phyloP scores from a whole-genome alignment of 2,113 vertebrate genomes.

The Ophthalmolycus amberensis region DNA sequence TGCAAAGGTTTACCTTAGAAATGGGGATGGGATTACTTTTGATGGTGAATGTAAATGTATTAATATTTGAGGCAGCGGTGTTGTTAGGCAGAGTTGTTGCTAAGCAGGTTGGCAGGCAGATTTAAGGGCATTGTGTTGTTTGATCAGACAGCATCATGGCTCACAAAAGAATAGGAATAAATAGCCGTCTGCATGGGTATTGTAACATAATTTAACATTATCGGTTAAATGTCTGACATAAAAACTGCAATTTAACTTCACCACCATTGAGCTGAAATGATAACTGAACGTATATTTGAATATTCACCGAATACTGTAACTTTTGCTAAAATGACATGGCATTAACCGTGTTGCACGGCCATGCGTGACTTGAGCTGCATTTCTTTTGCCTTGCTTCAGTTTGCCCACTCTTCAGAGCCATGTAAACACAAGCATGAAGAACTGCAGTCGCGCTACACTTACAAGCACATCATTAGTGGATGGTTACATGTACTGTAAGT shows the following conservation, averaged over 20 bases:
- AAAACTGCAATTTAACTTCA: neutral
- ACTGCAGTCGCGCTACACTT: no score
- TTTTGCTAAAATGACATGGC: neutral
- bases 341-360: no score
- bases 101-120: neutral
- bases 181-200: neutral
- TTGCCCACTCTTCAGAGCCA: no score
- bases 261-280: neutral
- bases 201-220: neutral
- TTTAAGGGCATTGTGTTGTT: neutral
- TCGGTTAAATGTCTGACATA: neutral
- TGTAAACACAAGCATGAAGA: no score
- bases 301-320: neutral
- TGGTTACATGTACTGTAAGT: no score
- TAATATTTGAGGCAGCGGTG: neutral
- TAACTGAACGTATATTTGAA: neutral
- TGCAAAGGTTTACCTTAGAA: conserved; percentile 21
- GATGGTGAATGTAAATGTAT: conserved; percentile 21
- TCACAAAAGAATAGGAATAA: neutral
- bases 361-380: no score
- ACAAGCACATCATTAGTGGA: no score
- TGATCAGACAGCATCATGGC: neutral
- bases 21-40: conserved; percentile 30
- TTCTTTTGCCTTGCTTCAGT: no score
- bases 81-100: conserved; percentile 13